Evolutionary conservation across 2,888 invertebrate species (phyloP).

Genomic region (Crematogaster levior): DNA sequence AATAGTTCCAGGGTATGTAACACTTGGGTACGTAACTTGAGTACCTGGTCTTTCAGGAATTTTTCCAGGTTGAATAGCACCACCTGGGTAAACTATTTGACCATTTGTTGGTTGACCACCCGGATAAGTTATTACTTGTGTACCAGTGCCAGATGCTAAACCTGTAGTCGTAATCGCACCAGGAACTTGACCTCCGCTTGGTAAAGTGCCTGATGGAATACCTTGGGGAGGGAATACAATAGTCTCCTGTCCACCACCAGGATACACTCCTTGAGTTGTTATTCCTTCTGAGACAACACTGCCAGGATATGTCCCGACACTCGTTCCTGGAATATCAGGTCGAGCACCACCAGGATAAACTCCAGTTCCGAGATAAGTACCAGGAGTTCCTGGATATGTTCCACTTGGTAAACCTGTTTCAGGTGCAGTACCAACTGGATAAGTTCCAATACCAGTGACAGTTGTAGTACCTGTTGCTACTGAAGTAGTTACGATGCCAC

Average conservation of each 20-base stretch:
- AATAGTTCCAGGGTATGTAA: conserved; percentile 49
- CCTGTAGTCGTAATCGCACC: conserved; percentile 51
- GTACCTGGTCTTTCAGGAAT: conserved; percentile 28
- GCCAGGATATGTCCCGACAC: conserved; percentile 46
- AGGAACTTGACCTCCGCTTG: conserved; percentile 25
- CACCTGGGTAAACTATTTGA: conserved; percentile 30
- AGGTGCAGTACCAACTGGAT: conserved; percentile 59
- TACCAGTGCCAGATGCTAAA: conserved; percentile 25
- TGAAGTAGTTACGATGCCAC: conserved; percentile 30
- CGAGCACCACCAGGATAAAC: conserved; percentile 52
- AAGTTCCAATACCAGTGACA: conserved; percentile 48
- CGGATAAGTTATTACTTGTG: conserved; percentile 48
- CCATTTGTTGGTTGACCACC: conserved; percentile 30
- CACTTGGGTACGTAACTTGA: conserved; percentile 55
- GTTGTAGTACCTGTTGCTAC: conserved; percentile 42
- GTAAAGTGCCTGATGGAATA: conserved; percentile 17
- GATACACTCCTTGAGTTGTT: conserved; percentile 43
- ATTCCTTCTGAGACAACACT: conserved; percentile 47
- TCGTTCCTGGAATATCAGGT: conserved; percentile 41
- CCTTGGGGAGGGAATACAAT: conserved; percentile 43
- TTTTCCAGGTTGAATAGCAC: conserved; percentile 47
- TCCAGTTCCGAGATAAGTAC: conserved; percentile 40
- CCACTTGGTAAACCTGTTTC: conserved; percentile 43
- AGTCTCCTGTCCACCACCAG: conserved; percentile 44
- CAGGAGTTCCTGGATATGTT: conserved; percentile 52